Evolutionary conservation across 2,113 vertebrate species (phyloP).

Genomic region (Crotalus tigris): DNA sequence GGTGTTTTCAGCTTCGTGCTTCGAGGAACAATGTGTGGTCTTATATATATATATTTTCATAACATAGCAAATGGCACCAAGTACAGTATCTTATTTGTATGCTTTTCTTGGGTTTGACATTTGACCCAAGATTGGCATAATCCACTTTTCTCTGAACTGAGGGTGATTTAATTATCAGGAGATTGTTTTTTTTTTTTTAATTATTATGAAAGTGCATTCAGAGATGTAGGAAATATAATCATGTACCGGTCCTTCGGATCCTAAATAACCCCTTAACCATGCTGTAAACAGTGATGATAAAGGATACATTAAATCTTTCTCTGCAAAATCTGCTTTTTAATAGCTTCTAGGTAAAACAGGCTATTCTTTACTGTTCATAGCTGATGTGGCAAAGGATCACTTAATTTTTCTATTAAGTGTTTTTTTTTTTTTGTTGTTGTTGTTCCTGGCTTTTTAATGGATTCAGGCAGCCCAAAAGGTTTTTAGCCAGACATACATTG

Average conservation of each 20-base stretch:
- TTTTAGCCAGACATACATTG: conserved; percentile 42
- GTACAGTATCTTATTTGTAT: background rate
- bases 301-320: background rate
- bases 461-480: conserved; percentile 42
- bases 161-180: background rate
- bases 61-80: background rate
- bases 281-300: conserved; percentile 42
- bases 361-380: conserved; percentile 30
- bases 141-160: background rate
- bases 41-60: background rate
- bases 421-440: background rate
- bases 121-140: background rate
- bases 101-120: background rate
- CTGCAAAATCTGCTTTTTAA: conserved; percentile 35
- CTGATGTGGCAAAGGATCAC: conserved; percentile 41
- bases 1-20: too few relatives aligned
- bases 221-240: conserved; percentile 33
- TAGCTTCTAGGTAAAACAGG: conserved; percentile 3
- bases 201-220: conserved; percentile 38
- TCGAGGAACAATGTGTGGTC: too few relatives aligned
- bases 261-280: conserved; percentile 53
- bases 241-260: conserved; percentile 41
- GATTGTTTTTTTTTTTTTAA: conserved; percentile 36
- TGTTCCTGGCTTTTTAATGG: conserved; percentile 45
- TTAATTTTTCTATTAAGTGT: conserved; percentile 21